Base-by-base conservation (phyloP, 2,797 vertebrate species). In the Spizella passerina region DNA sequence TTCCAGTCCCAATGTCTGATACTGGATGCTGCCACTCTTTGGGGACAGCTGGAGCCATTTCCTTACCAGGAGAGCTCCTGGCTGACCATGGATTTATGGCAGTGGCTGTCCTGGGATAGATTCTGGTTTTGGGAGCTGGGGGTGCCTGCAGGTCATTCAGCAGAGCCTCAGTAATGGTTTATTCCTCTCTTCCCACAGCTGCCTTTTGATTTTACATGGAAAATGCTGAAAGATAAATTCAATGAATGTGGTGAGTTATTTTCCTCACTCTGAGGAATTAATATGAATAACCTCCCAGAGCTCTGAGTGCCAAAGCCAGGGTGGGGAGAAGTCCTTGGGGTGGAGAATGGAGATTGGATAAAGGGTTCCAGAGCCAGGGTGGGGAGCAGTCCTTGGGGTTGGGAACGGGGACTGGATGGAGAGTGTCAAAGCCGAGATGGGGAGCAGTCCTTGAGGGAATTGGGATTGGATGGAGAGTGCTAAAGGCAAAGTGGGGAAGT, bases 221-320 rank as follows among this genome's bases (percentile, higher is more conserved):
- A 99, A 97, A 99, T 99, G 98, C 98, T 99, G 94, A 99, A 99
- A 97, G 99, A 99, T 96, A 99, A 99, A 92, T 99, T 99, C 97
- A 99, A 99, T 56, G 98, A 99, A 65, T 99, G 99, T 52, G 99
- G 99, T 99, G 97, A 98, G 98, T 98, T 69, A 10, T 13, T 85
- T 32, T 39, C 7, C 14, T 76, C 55, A 6, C 12, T 71, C 27
- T 70, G 52, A 57, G 21, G 23, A 17, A 12, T 16, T 12, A 34
- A 9, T 41, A 6, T 5, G 7, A 68, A 22, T 57, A 23, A 30
- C 18, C 44, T 65, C 24, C 6, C 30, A 44, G 60, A 24, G 60
- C 41, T 63, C 60, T 18, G 30, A 14, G 44, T 27, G 63, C 18
- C 43, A 65, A 0, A 20, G 8, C 12, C 26, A 15, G 4, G 36